These are phyloP conservation scores for Geococcyx californianus DNA, from an alignment of 2,113 vertebrate genomes.

Conservation along the genomic window DNA sequence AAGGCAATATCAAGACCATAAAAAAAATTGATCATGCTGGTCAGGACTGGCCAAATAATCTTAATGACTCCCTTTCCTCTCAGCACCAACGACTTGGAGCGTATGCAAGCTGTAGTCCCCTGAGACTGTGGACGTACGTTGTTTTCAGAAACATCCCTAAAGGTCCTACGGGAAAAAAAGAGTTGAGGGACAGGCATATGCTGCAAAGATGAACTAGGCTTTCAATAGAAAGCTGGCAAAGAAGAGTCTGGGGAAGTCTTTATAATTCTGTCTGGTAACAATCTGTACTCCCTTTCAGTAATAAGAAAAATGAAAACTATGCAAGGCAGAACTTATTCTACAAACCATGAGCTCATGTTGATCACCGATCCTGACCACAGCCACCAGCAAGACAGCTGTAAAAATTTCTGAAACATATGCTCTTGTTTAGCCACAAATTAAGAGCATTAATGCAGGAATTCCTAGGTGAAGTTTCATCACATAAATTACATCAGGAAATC, in stretches of 20 bases:
- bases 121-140: rapidly evolving
- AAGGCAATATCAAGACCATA: not conserved
- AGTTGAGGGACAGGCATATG: not conserved
- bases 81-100: not conserved
- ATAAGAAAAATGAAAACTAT: not conserved
- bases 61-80: not conserved
- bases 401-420: not conserved
- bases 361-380: not conserved
- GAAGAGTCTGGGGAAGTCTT: not conserved
- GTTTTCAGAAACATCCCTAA: not conserved
- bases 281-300: not conserved
- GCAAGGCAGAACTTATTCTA: not conserved
- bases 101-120: not conserved
- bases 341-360: not conserved
- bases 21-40: not conserved
- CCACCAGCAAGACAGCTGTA: not conserved
- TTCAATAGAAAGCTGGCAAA: not conserved
- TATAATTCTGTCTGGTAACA: not conserved
- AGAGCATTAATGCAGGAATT: not conserved
- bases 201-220: not conserved
- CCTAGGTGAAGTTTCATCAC: not conserved
- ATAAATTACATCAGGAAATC: not conserved
- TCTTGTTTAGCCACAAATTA: not conserved
- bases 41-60: not conserved
- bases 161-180: not conserved